Evolutionary conservation across 53 echinoderm and acorn worm genomes (phyloP).

Genomic region (Actinopyga echinites): DNA sequence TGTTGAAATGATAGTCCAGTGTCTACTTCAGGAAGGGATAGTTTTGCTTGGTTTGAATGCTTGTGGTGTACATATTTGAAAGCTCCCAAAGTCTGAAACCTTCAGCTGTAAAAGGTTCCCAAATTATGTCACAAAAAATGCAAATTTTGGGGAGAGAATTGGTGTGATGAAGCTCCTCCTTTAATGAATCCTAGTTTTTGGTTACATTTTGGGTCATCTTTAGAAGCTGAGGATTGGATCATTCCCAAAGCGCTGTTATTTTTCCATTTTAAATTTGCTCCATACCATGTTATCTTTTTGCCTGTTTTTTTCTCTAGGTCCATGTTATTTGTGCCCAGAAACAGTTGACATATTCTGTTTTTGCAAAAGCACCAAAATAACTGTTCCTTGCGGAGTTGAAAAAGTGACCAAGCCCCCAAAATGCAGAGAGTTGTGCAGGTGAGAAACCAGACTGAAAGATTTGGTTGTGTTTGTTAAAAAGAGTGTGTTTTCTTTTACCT

Average conservation of each 20-base stretch:
- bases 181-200: not conserved
- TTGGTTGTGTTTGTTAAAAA: too few relatives aligned
- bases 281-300: not conserved
- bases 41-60: too few relatives aligned
- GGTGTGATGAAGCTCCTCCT: not conserved
- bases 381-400: constrained; percentile 86
- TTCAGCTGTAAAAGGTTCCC: too few relatives aligned
- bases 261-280: not conserved
- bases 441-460: constrained; percentile 3
- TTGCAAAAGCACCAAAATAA: constrained; percentile 69
- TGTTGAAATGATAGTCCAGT: too few relatives aligned
- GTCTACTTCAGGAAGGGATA: too few relatives aligned
- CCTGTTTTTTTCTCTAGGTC: constrained; percentile 43
- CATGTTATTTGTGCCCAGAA: constrained; percentile 88
- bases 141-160: too few relatives aligned
- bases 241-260: not conserved
- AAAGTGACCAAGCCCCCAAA: constrained; percentile 81
- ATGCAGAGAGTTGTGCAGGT: constrained; percentile 80
- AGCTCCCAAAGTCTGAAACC: too few relatives aligned
- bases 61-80: too few relatives aligned
- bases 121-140: too few relatives aligned
- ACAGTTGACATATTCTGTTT: constrained; percentile 69
- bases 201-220: too few relatives aligned
- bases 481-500: too few relatives aligned
- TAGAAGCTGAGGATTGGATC: not conserved